Percentiles rank a stretch among this genome's conserved stretches.
phyloP scores from a whole-genome alignment of 37 sponge, comb jelly and placozoan species.

The Theonella swinhoei region DNA sequence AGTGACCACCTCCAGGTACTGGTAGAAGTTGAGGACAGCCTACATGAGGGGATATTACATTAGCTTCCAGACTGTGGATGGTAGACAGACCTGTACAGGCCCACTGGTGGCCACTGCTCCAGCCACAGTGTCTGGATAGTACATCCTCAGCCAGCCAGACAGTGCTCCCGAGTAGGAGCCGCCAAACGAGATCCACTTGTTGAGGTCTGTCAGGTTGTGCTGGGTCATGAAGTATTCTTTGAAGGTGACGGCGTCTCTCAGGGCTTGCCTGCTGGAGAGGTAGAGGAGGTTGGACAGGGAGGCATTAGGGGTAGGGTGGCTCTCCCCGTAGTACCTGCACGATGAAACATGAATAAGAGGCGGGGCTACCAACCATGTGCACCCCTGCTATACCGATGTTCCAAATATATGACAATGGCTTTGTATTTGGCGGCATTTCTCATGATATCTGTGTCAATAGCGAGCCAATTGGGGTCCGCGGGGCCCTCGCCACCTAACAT shows the following conservation, averaged over 20 bases:
- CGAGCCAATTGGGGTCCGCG: constrained; percentile 71
- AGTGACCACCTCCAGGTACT: constrained; percentile 84
- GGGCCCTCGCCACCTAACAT: constrained; percentile 88
- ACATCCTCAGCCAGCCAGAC: constrained; percentile 80
- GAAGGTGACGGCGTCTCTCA: constrained; percentile 81
- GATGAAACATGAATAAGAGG: background rate
- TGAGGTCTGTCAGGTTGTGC: constrained; percentile 54
- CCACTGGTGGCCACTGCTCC: constrained; percentile 89
- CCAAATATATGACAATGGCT: constrained; percentile 64
- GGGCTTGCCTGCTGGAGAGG: constrained; percentile 86
- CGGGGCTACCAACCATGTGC: too few species aligned
- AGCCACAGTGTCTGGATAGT: constrained; percentile 72
- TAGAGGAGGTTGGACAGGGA: constrained; percentile 51
- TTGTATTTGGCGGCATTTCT: constrained; percentile 61
- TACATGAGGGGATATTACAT: too few species aligned
- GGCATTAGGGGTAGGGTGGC: constrained; percentile 74
- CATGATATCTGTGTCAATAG: constrained; percentile 68
- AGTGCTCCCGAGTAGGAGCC: constrained; percentile 89
- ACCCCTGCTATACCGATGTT: constrained; percentile 61
- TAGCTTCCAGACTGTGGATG: too few species aligned
- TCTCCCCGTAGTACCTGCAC: constrained; percentile 83
- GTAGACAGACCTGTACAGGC: constrained; percentile 52
- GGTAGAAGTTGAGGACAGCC: constrained; percentile 67
- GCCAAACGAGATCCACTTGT: constrained; percentile 85
- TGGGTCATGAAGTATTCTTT: constrained; percentile 20